Conservation (phyloP, 1,140 invertebrate genomes). For the Zaprionus taronus region DNA sequence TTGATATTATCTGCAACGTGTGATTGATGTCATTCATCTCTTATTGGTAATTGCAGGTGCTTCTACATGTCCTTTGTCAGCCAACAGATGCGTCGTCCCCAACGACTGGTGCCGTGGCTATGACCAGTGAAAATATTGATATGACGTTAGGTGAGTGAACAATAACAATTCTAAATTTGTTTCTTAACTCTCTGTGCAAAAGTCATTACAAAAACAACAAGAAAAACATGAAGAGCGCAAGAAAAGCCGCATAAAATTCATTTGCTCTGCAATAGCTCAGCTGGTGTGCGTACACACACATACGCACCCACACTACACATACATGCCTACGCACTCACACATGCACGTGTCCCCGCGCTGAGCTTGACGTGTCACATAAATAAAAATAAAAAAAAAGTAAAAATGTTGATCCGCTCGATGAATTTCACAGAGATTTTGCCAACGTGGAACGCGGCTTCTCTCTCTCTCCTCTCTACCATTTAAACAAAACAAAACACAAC, state of each 20-base stretch:
- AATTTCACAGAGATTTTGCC: constrained; percentile 40
- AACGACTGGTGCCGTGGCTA: constrained; percentile 90
- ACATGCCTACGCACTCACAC: constrained; percentile 1
- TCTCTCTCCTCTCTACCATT: too few species aligned
- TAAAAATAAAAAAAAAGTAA: constrained; percentile 31
- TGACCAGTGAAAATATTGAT: constrained; percentile 92
- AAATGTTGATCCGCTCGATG: constrained; percentile 33
- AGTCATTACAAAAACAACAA: constrained; percentile 4
- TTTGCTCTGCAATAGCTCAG: constrained; percentile 27
- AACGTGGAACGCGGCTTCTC: constrained; percentile 13
- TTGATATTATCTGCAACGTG: not conserved
- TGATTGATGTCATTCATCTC: not conserved
- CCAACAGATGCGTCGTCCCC: constrained; percentile 85
- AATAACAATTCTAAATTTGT: constrained; percentile 3
- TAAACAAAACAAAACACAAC: not conserved
- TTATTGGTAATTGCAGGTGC: constrained; percentile 39
- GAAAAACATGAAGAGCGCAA: constrained; percentile 6
- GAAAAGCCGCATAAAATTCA: constrained; percentile 36
- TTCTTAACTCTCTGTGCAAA: not conserved
- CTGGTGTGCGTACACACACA: constrained; percentile 24
- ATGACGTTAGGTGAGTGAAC: constrained; percentile 91
- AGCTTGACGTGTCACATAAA: constrained; percentile 72
- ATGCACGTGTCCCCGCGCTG: constrained; percentile 11
- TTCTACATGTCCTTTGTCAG: constrained; percentile 57
- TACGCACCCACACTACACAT: not conserved